Percentiles rank a stretch among this genome's conserved stretches.
Evolutionary conservation across 2,888 invertebrate species (phyloP).

Genomic region (Tuberolachnus salignus): DNA sequence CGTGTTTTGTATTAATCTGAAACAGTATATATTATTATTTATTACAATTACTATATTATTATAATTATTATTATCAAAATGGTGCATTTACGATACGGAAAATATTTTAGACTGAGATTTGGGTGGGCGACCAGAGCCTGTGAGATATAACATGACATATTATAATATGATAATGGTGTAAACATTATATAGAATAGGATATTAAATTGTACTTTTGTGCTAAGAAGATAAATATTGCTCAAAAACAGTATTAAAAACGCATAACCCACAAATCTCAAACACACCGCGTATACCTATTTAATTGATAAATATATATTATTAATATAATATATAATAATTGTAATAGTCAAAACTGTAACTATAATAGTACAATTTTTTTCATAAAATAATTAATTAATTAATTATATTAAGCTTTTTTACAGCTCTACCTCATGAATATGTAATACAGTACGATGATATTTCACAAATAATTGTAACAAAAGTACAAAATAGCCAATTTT

Average conservation of each 20-base stretch:
- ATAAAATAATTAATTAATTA: constrained; percentile 37
- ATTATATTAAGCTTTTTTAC: constrained; percentile 52
- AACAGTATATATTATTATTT: constrained; percentile 6
- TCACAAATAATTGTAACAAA: constrained; percentile 56
- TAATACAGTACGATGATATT: constrained; percentile 45
- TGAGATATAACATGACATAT: constrained; percentile 47
- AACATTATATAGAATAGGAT: constrained; percentile 9
- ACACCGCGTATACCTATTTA: constrained; percentile 46
- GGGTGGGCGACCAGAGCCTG: constrained; percentile 10
- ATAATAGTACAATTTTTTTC: constrained; percentile 55
- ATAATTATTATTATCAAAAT: constrained; percentile 21
- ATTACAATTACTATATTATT: constrained; percentile 19
- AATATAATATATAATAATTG: constrained; percentile 21
- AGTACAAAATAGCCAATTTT: constrained; percentile 57
- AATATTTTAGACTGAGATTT: constrained; percentile 47
- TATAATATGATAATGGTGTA: constrained; percentile 31
- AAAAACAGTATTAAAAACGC: constrained; percentile 54
- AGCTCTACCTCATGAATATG: constrained; percentile 55
- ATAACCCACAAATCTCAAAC: constrained; percentile 48
- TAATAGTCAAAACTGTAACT: constrained; percentile 54
- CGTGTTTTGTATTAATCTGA: constrained; percentile 25
- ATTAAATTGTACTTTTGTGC: constrained; percentile 44
- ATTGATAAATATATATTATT: constrained; percentile 28
- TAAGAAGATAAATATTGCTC: constrained; percentile 56
- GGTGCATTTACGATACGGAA: constrained; percentile 39